Percentiles rank a stretch among this genome's conserved stretches.
phyloP scores from a whole-genome alignment of 2,797 vertebrate species.

The Alcedo atthis region DNA sequence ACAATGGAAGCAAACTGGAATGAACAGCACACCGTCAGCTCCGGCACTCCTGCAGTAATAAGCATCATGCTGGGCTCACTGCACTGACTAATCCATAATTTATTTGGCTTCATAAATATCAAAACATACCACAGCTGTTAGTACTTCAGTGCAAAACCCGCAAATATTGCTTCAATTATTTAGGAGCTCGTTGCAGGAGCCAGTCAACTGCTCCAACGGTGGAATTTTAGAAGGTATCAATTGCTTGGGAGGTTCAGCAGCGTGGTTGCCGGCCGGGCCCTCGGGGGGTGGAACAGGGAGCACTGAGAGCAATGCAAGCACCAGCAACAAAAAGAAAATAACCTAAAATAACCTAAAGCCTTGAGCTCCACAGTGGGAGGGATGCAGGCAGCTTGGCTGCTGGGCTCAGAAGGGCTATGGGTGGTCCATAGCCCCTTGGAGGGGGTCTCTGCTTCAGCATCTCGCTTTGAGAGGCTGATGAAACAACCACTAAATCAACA shows the following conservation, averaged over 20 bases:
- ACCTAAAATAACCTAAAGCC: background rate
- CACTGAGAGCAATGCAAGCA: no score
- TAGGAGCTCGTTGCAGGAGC: background rate
- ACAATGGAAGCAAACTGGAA: slow-evolving; percentile 9
- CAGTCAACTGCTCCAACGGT: background rate
- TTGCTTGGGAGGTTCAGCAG: no score
- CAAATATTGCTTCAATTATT: slow-evolving; percentile 71
- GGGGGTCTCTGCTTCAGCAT: background rate
- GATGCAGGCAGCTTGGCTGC: no score
- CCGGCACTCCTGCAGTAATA: slow-evolving; percentile 36
- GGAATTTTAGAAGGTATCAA: no score
- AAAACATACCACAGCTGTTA: slow-evolving; percentile 64
- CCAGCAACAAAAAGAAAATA: no score
- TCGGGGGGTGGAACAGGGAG: no score
- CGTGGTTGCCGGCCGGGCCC: no score
- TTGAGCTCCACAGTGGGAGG: no score
- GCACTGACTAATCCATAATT: slow-evolving; percentile 64
- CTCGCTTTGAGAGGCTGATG: background rate
- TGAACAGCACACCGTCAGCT: slow-evolving; percentile 8
- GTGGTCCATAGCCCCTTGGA: no score
- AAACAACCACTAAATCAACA: background rate
- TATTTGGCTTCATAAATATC: slow-evolving; percentile 67
- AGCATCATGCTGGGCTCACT: slow-evolving; percentile 47
- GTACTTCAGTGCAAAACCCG: slow-evolving; percentile 40
- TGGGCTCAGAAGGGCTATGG: no score